Evolutionary conservation across 1,140 invertebrate species (phyloP).

Genomic region (Zeugodacus cucurbitae): DNA sequence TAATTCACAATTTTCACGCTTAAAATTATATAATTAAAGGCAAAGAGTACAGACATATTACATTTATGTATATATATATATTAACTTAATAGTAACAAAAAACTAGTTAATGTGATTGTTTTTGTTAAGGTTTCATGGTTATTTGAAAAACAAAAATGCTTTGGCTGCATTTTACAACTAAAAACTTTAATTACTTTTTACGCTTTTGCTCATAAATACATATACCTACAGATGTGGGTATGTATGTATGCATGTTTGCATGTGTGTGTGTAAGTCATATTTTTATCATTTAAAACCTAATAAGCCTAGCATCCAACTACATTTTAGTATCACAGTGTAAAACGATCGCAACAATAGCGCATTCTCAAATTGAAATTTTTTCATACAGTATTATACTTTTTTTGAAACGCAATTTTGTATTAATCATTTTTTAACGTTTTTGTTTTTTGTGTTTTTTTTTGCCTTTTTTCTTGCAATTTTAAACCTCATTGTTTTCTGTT

Average conservation of each 20-base stretch:
- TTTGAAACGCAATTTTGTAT: conserved; percentile 31
- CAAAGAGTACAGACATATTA: neutral
- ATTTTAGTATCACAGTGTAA: conserved; percentile 64
- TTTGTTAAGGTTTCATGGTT: conserved; percentile 26
- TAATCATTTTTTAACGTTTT: conserved; percentile 39
- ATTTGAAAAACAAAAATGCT: conserved; percentile 11
- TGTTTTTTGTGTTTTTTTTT: neutral
- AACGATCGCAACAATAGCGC: conserved; percentile 62
- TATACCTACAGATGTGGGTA: neutral
- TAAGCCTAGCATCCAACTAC: conserved; percentile 62
- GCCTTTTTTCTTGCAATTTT: neutral
- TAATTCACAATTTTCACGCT: conserved; percentile 19
- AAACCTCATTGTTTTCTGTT: neutral
- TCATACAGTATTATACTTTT: neutral
- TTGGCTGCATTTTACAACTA: conserved; percentile 36
- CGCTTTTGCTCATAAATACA: neutral
- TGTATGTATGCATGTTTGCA: neutral
- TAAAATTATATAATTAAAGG: conserved; percentile 35
- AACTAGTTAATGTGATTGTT: neutral
- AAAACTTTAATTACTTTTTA: conserved; percentile 21
- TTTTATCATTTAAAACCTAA: conserved; percentile 48
- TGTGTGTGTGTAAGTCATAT: neutral
- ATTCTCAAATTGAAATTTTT: conserved; percentile 33
- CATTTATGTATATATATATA: neutral
- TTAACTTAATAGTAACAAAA: conserved; percentile 38